Conservation (phyloP, 1,140 invertebrate genomes). For the Papilio polytes region DNA sequence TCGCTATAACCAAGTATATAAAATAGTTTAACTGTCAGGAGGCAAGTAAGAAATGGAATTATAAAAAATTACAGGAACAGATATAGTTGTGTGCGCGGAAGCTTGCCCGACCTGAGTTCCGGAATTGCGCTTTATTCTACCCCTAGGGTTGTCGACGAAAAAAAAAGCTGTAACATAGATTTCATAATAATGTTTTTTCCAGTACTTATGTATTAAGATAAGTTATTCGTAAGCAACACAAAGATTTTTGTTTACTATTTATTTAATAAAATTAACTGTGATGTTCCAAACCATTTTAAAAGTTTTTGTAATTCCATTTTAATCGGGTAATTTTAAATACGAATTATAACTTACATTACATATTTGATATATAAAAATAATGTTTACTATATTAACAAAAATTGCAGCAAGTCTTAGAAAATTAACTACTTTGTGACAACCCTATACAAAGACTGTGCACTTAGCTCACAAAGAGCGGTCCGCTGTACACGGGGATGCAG, state of each 20-base stretch:
- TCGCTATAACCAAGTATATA: not conserved
- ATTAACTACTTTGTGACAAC: conserved; percentile 19
- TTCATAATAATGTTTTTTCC: no score
- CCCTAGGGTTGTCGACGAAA: conserved; percentile 36
- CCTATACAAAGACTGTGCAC: conserved; percentile 43
- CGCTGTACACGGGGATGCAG: conserved; percentile 43
- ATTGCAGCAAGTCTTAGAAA: not conserved
- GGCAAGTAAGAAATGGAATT: conserved; percentile 42
- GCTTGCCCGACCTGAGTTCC: conserved; percentile 40
- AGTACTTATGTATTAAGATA: no score
- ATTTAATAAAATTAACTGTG: no score
- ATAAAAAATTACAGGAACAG: conserved; percentile 44
- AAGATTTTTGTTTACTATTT: no score
- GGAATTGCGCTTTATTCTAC: conserved; percentile 44
- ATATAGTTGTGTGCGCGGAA: conserved; percentile 43
- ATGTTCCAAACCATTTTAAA: no score
- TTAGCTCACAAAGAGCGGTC: conserved; percentile 46
- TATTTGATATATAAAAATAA: no score
- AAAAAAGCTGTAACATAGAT: no score
- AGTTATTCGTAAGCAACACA: no score
- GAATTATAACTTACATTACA: no score
- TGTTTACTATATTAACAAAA: no score
- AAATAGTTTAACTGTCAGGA: conserved; percentile 1
- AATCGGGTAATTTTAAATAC: no score
- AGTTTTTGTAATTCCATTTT: no score